phyloP scores from a whole-genome alignment of 2,113 vertebrate species.

The Saguinus imperator region DNA sequence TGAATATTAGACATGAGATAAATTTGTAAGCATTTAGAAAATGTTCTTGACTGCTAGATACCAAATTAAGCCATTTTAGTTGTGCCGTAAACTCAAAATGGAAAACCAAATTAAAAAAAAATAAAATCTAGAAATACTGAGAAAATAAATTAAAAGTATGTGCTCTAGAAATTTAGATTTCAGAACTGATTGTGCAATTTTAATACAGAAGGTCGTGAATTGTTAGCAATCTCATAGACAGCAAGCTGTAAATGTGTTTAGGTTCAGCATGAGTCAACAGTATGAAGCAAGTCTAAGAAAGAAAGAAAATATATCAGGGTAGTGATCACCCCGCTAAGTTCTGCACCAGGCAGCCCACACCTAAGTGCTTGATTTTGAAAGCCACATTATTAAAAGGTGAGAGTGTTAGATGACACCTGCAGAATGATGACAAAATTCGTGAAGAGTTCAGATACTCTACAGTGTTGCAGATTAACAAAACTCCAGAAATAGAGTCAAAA shows the following conservation, averaged over 20 bases:
- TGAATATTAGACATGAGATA: neutral
- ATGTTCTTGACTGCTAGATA: neutral
- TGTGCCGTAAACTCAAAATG: neutral
- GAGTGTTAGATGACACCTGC: neutral
- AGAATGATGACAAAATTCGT: neutral
- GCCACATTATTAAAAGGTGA: neutral
- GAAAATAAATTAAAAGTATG: neutral
- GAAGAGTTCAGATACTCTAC: neutral
- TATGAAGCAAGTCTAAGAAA: neutral
- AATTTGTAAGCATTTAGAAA: neutral
- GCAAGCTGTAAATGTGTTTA: neutral
- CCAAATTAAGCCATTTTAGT: neutral
- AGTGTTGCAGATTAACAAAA: neutral
- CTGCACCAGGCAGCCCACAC: neutral
- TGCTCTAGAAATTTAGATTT: neutral
- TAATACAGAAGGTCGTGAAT: neutral
- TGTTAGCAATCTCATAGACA: neutral
- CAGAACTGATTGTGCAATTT: slow-evolving; percentile 2
- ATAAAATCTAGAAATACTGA: neutral
- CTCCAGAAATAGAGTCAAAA: neutral
- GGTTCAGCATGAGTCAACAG: neutral
- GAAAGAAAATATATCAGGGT: neutral
- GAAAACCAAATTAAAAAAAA: neutral
- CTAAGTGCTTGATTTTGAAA: neutral
- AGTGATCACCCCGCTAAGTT: neutral